A percentile compares a stretch with the other conserved stretches of the same genome.
Conservation (phyloP, 2,888 invertebrate genomes). For the Kuschelorhynchus macadamiae region DNA sequence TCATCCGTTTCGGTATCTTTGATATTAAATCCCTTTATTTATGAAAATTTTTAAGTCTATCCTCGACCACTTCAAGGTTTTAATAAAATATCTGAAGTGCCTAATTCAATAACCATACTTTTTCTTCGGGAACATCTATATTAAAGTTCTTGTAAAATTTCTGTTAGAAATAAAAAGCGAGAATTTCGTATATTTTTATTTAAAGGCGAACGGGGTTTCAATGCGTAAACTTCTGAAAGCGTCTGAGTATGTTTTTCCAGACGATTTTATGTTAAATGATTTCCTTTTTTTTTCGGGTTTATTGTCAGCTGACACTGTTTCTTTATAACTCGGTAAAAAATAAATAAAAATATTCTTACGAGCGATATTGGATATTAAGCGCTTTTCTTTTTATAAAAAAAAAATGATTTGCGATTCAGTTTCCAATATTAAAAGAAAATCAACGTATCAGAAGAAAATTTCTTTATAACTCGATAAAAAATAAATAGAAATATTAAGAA, state of each 20-base stretch:
- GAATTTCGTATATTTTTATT: conserved; percentile 18
- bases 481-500: no score
- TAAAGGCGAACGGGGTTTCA: conserved; percentile 3
- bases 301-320: no score
- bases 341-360: no score
- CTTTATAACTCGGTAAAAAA: no score
- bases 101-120: conserved; percentile 38
- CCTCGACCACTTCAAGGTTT: conserved; percentile 30
- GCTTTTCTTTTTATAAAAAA: no score
- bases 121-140: conserved; percentile 24
- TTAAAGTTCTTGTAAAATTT: conserved; percentile 14
- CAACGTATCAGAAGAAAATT: no score
- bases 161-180: conserved; percentile 15
- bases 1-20: conserved; percentile 13
- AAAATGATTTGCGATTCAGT: no score
- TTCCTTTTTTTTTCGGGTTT: no score
- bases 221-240: conserved; percentile 6
- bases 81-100: conserved; percentile 42
- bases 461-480: no score
- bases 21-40: conserved; percentile 36
- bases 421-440: no score
- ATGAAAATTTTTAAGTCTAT: conserved; percentile 39
- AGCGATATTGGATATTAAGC: no score
- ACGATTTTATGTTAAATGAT: background rate
- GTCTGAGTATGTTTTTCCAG: background rate